Base-by-base conservation (phyloP, 1,140 invertebrate genomes). In the Antheraea mylitta region DNA sequence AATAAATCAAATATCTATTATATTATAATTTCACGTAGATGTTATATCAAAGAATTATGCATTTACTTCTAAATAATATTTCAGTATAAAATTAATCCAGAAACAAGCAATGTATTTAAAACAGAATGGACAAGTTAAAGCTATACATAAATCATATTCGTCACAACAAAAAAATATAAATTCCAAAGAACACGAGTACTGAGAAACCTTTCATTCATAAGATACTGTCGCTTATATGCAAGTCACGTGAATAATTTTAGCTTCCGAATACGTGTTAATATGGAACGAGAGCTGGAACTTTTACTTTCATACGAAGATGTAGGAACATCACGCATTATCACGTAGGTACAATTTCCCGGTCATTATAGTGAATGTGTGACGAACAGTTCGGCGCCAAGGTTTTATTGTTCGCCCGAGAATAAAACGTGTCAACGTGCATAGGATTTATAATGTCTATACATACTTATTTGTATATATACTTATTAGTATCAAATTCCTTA, bases 321-420 rank as follows among this genome's bases (percentile, higher is more conserved):
- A 62, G 53, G 64, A 64, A 58, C 71, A 74, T 72, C 36, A 30
- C 22, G 22, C 22, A 30, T 30, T 30, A 30, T 30, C 22, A 90
- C 87, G 87, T 90, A 83, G 76, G 65, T 67, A 83, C 77, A 82
- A 89, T 90, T 90, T 85, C 73, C 78, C 72, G 70, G 78, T 89
- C 86, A 89, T 89, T 90, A 90, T 69, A 53, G 86, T 90, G 87
- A 65, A 65, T 87, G 78, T 82, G 80, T 81, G 78, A 69, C 69
- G 76, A 65, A 22, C 58, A 30, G 37, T 64, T 74, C 82, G 86
- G 86, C 87, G 87, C 87, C 87, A 82, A 72, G 80, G 78, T 77
- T 80, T 80, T 87, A 85, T 87, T 83, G 76, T 81, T 68, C 73
- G 70, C 65, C 61, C 42, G 36, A 42, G 68, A 70, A 72, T 72